Base-by-base conservation (phyloP, 2,888 invertebrate species). In the Lucinisca nassula region DNA sequence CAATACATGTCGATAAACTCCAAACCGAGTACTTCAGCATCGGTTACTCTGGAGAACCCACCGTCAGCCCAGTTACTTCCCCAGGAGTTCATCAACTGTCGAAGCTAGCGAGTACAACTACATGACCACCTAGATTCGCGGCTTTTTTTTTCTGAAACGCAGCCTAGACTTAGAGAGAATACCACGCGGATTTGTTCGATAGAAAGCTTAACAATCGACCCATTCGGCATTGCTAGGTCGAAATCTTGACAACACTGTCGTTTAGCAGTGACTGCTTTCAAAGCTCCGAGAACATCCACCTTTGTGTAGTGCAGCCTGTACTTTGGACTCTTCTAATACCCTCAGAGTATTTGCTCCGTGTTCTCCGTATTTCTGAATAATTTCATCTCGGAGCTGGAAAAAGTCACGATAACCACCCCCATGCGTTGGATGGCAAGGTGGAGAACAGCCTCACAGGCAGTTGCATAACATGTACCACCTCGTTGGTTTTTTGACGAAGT, bases 1-100 rank as follows among this genome's bases (percentile, higher is more conserved):
- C 81, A 81, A 74, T 72, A 85, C n/a, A 85, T 79, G 38, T 85
- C 82, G 21, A 85, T 70, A 40, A 85, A 85, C 51, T 85, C 38
- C 17, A 82, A 32, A 8, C 58, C 45, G 32, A 85, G 75, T 4
- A 85, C 85, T 24, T 67, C 74, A 1, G 85, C 82, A 74, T 77
- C 73, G 32, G 61, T 35, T 17, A 85, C 79, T 70, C 67, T 82
- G 45, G 82, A 85, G 55, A 85, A 85, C 14, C 85, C 85, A 1
- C 37, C 61, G 37, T 82, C 79, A n/a, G 51, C 85, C 85, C 85
- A 85, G 0, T 24, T 45, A 10, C 51, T 38, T 17, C 82, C 81
- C 82, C 74, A 78, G 0, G 85, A 85, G 35, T 85, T 85, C 85
- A 85, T 85, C 1, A 85, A 32, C 74, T 81, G 58, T 74, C 74